Evolutionary conservation across 2,797 vertebrate genomes (phyloP), one percentile per base, ranked within the genome.

Genomic region (Acipenser ruthenus): DNA sequence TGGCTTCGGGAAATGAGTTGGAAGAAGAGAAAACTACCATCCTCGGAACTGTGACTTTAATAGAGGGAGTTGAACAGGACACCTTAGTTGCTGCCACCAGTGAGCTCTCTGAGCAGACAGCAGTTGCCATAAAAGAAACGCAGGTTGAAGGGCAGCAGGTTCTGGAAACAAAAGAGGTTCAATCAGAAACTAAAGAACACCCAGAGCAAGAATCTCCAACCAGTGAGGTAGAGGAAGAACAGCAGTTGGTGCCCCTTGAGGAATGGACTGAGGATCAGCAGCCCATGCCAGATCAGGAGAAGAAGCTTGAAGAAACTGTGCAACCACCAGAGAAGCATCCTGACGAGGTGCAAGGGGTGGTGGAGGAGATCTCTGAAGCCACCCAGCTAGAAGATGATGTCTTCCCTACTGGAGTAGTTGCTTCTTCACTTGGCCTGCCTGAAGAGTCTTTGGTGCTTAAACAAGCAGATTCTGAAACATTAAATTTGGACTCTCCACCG

Each of bases 401-500:
- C 49, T 1, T 60, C 0, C 1, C 73, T 8, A 67, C 8, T 5
- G 8, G 6, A 65, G 18, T 7, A 63, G n/a, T 72, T 63, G 1
- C 48, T 0, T 76, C 72, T 13, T n/a, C 60, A 58, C 49, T 37
- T 37, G 37, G 8, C 0, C 0, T 48, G 10, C 53, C 64, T 7
- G 71, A 72, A 10, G 71, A 78, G 8, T 5, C 59, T 11, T 51
- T 67, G 13, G 56, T 9, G 10, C 62, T 65, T 7, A 55, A 71
- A 6, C 70, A 76, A n/a, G 62, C 61, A 0, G 51, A 64, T 3
- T 48, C 60, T 60, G 68, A 65, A 23, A 60, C 5, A 0, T 11
- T 18, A 15, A 67, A 61, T 10, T 77, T 79, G 52, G 82, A 75
- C 60, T 97, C 95, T 6, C 97, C 95, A 8, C 80, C 80, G 2